Conservation (phyloP, 2,113 vertebrate genomes). For the Columba livia region DNA sequence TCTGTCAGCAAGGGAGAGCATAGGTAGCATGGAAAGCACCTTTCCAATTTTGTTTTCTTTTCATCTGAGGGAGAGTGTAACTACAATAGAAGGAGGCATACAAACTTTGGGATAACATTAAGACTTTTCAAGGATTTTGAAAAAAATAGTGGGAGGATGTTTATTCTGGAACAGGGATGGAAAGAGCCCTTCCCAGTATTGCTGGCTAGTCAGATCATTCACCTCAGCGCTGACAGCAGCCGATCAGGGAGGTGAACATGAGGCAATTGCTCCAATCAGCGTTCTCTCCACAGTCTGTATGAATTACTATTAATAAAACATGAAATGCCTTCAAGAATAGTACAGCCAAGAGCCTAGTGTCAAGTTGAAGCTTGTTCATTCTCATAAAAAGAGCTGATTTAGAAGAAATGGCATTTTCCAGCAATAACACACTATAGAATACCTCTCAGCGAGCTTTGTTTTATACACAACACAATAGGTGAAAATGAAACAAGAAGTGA, state of each 20-base stretch:
- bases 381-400: constrained; percentile 61
- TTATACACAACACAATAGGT: background rate
- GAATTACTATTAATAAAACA: constrained; percentile 66
- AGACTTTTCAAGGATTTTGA: background rate
- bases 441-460: background rate
- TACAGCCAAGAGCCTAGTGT: constrained; percentile 52
- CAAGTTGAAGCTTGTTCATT: constrained; percentile 62
- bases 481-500: background rate
- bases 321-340: constrained; percentile 62
- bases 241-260: constrained; percentile 27
- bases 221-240: constrained; percentile 11
- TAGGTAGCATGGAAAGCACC: background rate
- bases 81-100: background rate
- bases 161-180: background rate
- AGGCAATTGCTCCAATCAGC: constrained; percentile 45
- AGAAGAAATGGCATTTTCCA: constrained; percentile 52
- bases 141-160: background rate
- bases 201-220: background rate
- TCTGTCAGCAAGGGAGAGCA: background rate
- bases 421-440: background rate
- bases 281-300: constrained; percentile 34
- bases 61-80: background rate
- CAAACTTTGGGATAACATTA: background rate
- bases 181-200: background rate
- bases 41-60: background rate